Evolutionary conservation across 2,113 vertebrate genomes (phyloP), one percentile per base, ranked within the genome.

Genomic region (Rostratula benghalensis): DNA sequence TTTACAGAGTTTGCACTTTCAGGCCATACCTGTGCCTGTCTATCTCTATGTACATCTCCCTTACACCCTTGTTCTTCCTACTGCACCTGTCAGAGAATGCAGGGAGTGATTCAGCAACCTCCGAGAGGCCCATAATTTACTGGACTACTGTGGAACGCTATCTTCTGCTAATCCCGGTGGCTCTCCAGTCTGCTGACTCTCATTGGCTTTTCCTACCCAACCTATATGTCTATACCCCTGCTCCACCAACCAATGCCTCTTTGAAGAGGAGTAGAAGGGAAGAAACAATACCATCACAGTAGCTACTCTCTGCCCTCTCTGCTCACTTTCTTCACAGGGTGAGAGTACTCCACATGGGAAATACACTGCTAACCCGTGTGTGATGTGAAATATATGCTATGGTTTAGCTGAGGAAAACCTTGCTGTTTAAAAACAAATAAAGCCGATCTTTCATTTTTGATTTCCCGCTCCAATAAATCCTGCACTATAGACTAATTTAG

Each of bases 101-200:
- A 75, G 8, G 6, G 45, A 81, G 39, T 56, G 78, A 54, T n/a
- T 79, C 4, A 64, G 48, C 30, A 43, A 24, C 11, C 53, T 93
- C 10, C 1, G 0, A 12, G 15, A 31, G 20, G 10, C 8, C 35
- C 4, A 3, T 9, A 10, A 27, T 56, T 91, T 5, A 45, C 31
- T 61, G 22, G 11, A 50, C 13, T 37, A 25, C 13, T 7, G 8
- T 27, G 2, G 1, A 68, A 64, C 0, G 1, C 9, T 17, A 37
- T 22, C 5, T 64, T 74, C 60, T 61, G 30, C 28, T 23, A 48
- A 0, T 46, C 24, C 10, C 56, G 33, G 15, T 59, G n/a, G 18
- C 13, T 78, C 23, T 28, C 19, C 37, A 71, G 51, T 24, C 13
- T 78, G 28, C 25, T 82, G 69, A 39, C 28, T 60, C 14, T 31